Conservation (phyloP, 1,140 invertebrate genomes). For the Megathymus violae region DNA sequence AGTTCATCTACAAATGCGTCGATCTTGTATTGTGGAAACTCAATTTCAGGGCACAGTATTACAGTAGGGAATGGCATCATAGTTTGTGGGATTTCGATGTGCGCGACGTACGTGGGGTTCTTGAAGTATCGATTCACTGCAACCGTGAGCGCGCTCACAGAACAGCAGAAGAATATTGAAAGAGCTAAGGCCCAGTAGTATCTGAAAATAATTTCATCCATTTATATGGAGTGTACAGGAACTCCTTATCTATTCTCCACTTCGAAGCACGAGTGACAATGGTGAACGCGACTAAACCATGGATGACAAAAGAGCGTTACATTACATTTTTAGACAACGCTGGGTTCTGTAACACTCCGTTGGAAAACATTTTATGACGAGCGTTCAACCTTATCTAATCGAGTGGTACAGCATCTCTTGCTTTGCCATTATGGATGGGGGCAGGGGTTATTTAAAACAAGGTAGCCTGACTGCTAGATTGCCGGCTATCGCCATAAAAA, state of each 20-base stretch:
- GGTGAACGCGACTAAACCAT: no score
- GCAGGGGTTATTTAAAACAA: no score
- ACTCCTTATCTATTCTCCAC: background rate
- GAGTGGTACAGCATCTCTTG: no score
- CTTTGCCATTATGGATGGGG: no score
- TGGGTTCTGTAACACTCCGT: no score
- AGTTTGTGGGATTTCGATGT: slow-evolving; percentile 9
- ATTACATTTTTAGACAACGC: no score
- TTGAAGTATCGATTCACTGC: slow-evolving; percentile 46
- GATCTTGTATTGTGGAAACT: slow-evolving; percentile 47
- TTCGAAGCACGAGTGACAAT: no score
- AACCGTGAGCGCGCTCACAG: slow-evolving; percentile 38
- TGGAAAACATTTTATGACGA: no score
- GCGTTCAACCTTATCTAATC: no score
- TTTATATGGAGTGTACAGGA: background rate
- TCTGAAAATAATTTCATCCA: slow-evolving; percentile 32
- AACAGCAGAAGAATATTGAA: slow-evolving; percentile 35
- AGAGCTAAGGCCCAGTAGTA: slow-evolving; percentile 43
- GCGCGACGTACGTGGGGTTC: slow-evolving; percentile 54
- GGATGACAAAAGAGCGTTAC: no score
- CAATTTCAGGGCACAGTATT: slow-evolving; percentile 54
- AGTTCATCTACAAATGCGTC: slow-evolving; percentile 45
- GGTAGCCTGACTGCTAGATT: no score
- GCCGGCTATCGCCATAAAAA: no score
- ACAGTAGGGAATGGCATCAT: slow-evolving; percentile 50